Evolutionary conservation across 2,888 invertebrate genomes (phyloP), one percentile per base, ranked within the genome.

Genomic region (Xanthostigma xanthostigma): DNA sequence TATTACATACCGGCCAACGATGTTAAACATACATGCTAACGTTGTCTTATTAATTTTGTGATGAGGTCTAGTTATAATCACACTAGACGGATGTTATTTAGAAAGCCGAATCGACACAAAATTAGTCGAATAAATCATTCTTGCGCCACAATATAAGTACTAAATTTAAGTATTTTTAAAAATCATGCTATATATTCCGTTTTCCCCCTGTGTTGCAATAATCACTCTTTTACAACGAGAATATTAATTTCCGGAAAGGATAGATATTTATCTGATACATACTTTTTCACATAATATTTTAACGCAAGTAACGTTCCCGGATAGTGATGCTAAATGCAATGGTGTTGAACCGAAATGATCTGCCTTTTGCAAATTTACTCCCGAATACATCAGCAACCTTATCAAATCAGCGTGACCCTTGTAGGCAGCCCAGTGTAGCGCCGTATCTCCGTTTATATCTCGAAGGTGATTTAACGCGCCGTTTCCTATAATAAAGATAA

Each of bases 261-360:
- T 10, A n/a, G n/a, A 17, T 17, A 17, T 17, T 17, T 27, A 5
- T 27, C 3, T 27, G 27, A 27, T 27, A 35, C 51, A 55, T 62
- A 82, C 84, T 75, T 91, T 91, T 65, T 91, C 90, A 64, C 91
- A 91, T 5, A 94, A 73, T 54, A 92, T 73, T 57, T 85, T 81
- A 2, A 93, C 92, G 59, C 91, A 89, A 36, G 81, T 82, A 39
- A 90, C 76, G 63, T 87, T 90, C 5, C 93, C 93, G 3, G 88
- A 90, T 13, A 93, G 72, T 60, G 90, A 90, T 9, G 92, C 91
- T 58, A 93, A 70, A 65, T 94, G 93, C 17, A 94, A 69, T 0
- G 93, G 91, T 1, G 92, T 92, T 0, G 92, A 92, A 2, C 92
- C 92, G 62, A 89, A 93, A 63, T 91, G 89, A 64, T 94, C 93